Evolutionary conservation across 2,888 invertebrate species (phyloP).

Genomic region (Pardosa pseudoannulata): DNA sequence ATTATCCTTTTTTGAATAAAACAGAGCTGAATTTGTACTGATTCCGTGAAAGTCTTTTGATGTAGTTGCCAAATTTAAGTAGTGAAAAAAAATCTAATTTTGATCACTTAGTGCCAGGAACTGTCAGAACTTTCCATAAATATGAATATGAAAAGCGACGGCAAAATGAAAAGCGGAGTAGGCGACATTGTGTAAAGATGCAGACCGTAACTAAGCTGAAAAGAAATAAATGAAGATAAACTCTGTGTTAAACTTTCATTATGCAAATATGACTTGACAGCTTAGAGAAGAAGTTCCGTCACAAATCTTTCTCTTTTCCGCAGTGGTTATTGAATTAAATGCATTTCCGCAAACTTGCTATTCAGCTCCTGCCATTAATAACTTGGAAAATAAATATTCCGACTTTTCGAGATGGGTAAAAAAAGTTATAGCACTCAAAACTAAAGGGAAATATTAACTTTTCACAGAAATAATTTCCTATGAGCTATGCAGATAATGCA

Average conservation of each 20-base stretch:
- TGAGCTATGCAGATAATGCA: no score
- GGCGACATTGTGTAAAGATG: neutral
- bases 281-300: neutral
- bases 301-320: neutral
- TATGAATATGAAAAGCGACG: neutral
- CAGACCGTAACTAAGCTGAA: neutral
- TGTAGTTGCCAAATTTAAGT: no score
- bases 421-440: neutral
- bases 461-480: neutral
- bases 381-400: neutral
- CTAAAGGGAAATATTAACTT: neutral
- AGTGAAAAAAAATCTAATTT: no score
- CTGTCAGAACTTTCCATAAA: neutral
- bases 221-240: neutral
- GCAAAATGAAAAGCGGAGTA: neutral
- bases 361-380: neutral
- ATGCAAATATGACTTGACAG: conserved; percentile 3
- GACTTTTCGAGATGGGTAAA: neutral
- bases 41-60: no score
- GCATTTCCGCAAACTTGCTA: conserved; percentile 1
- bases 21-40: no score
- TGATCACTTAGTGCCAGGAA: no score
- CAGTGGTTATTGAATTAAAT: neutral
- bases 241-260: conserved; percentile 1
- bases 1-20: no score